Base-by-base conservation (phyloP, 2,888 invertebrate species). In the Hedya salicella region DNA sequence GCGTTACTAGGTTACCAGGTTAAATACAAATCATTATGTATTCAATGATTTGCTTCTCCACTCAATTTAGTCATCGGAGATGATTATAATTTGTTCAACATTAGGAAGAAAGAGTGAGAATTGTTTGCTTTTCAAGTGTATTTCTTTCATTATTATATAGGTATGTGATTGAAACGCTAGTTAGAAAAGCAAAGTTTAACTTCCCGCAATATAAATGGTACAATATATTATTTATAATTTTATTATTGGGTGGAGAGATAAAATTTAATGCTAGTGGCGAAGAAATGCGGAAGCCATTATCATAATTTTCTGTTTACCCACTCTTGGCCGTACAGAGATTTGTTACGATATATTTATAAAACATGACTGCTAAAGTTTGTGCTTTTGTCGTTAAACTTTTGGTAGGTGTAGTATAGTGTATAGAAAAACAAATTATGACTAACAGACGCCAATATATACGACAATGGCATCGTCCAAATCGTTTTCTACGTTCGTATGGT, bases 221-320 rank as follows among this genome's bases (percentile, higher is more conserved):
- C 3, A 36, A 9, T 6, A 9, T 6, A 2, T 11, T 36, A 36
- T 36, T 36, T 36, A 30, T 50, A 16, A 32, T 50, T 50, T 50
- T 50, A 16, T 32, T 50, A 32, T 50, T 17, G 50, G 32, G 17
- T 11, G 13, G 17, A 16, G 2, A 16, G 16, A 50, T 50, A 50
- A 16, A 50, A 36, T 50, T 49, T 49, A 50, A 16, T 32, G 32
- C 11, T 50, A 50, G 50, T 50, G 16, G 32, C 17, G 6, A 32
- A 32, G 32, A 36, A 16, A 17, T 9, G 14, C 17, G 16, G 50
- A 50, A 16, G 16, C 11, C 32, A 50, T 50, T 50, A 50, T 32
- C 32, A 50, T 32, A 50, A 50, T 50, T 50, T 50, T 16, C 50
- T 50, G 32, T 30, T 16, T n/a, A 48, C 25, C 16, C 32, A 14